These are phyloP conservation scores for Luehdorfia chinensis DNA, from an alignment of 1,140 invertebrate species.

Conservation along the genomic window DNA sequence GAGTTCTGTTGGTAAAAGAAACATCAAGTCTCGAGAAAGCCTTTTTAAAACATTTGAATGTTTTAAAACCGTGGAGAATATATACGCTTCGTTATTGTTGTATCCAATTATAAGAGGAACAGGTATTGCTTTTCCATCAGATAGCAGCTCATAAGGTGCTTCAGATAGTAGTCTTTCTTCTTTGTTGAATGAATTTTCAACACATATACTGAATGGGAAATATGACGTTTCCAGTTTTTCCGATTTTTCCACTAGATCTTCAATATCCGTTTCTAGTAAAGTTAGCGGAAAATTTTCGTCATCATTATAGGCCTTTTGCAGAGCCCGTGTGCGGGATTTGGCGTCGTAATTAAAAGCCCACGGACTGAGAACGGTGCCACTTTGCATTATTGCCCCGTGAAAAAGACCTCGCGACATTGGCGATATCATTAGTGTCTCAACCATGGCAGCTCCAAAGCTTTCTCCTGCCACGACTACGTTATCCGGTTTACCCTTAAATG, in stretches of 20 bases:
- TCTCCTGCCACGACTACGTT: constrained; percentile 78
- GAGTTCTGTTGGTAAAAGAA: constrained; percentile 53
- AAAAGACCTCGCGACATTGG: constrained; percentile 42
- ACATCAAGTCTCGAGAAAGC: constrained; percentile 27
- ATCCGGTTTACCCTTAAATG: constrained; percentile 82
- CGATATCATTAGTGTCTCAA: constrained; percentile 49
- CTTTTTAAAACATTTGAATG: constrained; percentile 28
- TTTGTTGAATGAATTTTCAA: constrained; percentile 46
- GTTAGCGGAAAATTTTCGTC: constrained; percentile 16
- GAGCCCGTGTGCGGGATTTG: constrained; percentile 30
- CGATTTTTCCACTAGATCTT: constrained; percentile 35
- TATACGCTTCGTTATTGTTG: constrained; percentile 57
- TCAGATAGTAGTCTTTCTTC: constrained; percentile 47
- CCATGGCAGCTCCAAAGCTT: constrained; percentile 73
- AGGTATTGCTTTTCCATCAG: constrained; percentile 20
- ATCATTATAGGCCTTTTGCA: constrained; percentile 29
- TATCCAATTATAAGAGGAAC: constrained; percentile 63
- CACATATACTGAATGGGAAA: constrained; percentile 57
- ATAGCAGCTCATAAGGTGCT: constrained; percentile 36
- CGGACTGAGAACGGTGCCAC: constrained; percentile 55
- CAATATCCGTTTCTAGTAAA: constrained; percentile 24
- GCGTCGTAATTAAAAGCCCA: constrained; percentile 63
- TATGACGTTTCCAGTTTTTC: constrained; percentile 46
- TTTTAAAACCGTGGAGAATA: constrained; percentile 44
- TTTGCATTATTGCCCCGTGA: constrained; percentile 63